These are phyloP conservation scores for Pollenia amentaria DNA, from an alignment of 2,888 invertebrate species.

Conservation along the genomic window DNA sequence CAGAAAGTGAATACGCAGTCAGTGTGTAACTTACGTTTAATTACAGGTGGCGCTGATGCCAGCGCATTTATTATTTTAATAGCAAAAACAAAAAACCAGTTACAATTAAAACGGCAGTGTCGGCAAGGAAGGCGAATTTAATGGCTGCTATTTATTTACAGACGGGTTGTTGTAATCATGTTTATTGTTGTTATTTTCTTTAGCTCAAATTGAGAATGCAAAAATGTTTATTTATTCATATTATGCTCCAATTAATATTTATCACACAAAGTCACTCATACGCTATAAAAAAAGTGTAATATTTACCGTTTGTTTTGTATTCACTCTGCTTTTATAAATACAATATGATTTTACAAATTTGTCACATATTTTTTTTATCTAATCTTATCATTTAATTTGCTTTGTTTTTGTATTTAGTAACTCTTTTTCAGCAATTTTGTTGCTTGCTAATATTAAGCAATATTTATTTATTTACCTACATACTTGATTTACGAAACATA, in stretches of 20 bases:
- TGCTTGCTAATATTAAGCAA: slow-evolving; percentile 48
- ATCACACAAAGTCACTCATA: neutral
- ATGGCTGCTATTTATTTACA: slow-evolving; percentile 26
- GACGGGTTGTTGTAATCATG: slow-evolving; percentile 42
- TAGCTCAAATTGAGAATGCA: slow-evolving; percentile 1
- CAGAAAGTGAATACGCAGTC: slow-evolving; percentile 65
- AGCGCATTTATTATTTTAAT: too few species aligned
- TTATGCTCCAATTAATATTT: slow-evolving; percentile 55
- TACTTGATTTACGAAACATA: neutral
- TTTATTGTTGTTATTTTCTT: slow-evolving; percentile 9
- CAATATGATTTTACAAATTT: neutral
- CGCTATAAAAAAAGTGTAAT: slow-evolving; percentile 9
- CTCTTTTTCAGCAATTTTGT: slow-evolving; percentile 32
- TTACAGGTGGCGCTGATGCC: slow-evolving; percentile 54
- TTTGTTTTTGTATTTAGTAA: slow-evolving; percentile 49
- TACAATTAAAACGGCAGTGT: slow-evolving; percentile 38
- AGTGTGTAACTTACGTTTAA: slow-evolving; percentile 60
- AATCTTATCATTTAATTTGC: slow-evolving; percentile 63
- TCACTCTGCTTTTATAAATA: neutral
- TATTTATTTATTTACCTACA: slow-evolving; percentile 23
- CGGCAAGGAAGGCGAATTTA: slow-evolving; percentile 28
- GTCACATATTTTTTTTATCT: slow-evolving; percentile 26
- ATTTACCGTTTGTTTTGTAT: slow-evolving; percentile 32
- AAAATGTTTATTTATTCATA: slow-evolving; percentile 28
- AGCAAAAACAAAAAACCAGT: neutral